Evolutionary conservation across 2,113 vertebrate genomes (phyloP).

Genomic region (Hemiprocne comata): DNA sequence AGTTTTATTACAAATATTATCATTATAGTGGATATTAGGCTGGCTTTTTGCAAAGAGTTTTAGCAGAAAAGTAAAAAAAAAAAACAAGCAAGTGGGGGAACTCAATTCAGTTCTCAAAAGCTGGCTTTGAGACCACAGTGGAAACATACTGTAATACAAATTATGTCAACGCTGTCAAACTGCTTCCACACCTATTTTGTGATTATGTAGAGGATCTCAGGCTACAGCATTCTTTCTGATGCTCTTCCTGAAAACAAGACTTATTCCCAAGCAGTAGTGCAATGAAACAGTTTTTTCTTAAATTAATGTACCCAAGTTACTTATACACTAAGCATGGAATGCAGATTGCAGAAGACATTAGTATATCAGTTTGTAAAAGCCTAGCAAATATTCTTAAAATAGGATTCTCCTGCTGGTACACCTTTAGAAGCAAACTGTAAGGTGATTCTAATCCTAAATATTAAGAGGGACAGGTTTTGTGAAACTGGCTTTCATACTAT

Average conservation of each 20-base stretch:
- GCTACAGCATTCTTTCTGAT: neutral
- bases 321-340: neutral
- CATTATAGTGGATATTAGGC: neutral
- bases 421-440: neutral
- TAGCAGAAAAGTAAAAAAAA: neutral
- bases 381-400: neutral
- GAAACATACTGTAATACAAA: neutral
- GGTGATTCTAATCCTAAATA: neutral
- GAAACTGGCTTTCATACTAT: neutral
- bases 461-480: neutral
- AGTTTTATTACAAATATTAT: neutral
- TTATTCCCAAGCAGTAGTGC: neutral
- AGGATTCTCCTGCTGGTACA: neutral
- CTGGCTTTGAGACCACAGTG: neutral
- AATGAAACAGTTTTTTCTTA: neutral
- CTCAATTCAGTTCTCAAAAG: neutral
- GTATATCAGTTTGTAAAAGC: neutral
- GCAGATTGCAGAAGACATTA: neutral
- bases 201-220: neutral
- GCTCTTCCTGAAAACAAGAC: neutral
- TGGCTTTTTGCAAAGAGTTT: neutral
- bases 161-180: neutral
- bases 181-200: neutral
- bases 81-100: neutral
- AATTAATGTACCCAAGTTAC: neutral